phyloP scores from a whole-genome alignment of 2,888 invertebrate species.

The Coenonympha glycerion region DNA sequence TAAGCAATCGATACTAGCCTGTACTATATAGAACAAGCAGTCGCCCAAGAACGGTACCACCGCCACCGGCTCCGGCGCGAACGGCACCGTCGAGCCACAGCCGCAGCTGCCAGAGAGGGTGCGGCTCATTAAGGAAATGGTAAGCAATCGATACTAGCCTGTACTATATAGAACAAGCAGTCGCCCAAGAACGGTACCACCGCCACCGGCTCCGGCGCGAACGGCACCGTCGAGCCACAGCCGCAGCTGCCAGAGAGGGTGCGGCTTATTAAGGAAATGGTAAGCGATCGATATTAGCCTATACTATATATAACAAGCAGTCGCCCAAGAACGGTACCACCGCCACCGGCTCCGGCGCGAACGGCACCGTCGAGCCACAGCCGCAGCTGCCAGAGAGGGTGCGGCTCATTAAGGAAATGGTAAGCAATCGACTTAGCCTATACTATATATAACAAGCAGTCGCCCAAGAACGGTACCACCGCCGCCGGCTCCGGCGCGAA shows the following conservation, averaged over 20 bases:
- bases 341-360: slow-evolving; percentile 28
- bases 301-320: too few species aligned
- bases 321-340: slow-evolving; percentile 38
- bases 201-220: slow-evolving; percentile 28
- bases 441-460: slow-evolving; percentile 36
- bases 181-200: slow-evolving; percentile 38
- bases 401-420: slow-evolving; percentile 79
- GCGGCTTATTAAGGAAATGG: slow-evolving; percentile 79
- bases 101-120: slow-evolving; percentile 69
- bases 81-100: slow-evolving; percentile 21
- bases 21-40: slow-evolving; percentile 37
- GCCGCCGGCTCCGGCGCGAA: slow-evolving; percentile 28
- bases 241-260: slow-evolving; percentile 69
- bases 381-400: slow-evolving; percentile 69
- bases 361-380: slow-evolving; percentile 21
- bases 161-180: slow-evolving; percentile 37
- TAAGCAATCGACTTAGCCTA: slow-evolving; percentile 43
- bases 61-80: slow-evolving; percentile 28
- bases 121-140: slow-evolving; percentile 79
- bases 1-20: slow-evolving; percentile 43
- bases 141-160: slow-evolving; percentile 43
- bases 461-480: slow-evolving; percentile 38
- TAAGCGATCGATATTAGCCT: slow-evolving; percentile 43
- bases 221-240: slow-evolving; percentile 21
- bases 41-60: slow-evolving; percentile 38